Percentiles rank a stretch among this genome's conserved stretches.
phyloP scores from a whole-genome alignment of 2,797 vertebrate species.

The Trachurus trachurus region DNA sequence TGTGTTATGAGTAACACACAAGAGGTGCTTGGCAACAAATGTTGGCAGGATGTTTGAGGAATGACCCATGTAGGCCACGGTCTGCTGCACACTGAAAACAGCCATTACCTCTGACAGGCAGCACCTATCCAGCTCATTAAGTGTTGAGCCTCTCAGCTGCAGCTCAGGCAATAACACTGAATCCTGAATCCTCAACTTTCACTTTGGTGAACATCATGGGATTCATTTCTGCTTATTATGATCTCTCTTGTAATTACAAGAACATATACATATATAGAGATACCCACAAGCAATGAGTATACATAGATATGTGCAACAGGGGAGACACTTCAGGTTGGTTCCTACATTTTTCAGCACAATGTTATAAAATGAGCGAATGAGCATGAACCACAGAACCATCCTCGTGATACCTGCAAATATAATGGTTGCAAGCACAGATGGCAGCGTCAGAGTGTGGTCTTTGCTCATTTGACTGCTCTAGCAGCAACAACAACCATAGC shows the following conservation, averaged over 20 bases:
- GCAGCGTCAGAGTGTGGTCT: background rate
- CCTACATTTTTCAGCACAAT: background rate
- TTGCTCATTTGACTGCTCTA: background rate
- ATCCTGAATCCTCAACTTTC: conserved; percentile 42
- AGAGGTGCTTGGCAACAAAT: conserved; percentile 77
- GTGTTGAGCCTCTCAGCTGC: conserved; percentile 56
- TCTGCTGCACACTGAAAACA: conserved; percentile 79
- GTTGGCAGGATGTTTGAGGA: conserved; percentile 80
- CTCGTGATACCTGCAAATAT: background rate
- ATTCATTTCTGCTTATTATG: background rate
- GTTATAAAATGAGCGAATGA: background rate
- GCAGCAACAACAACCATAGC: background rate
- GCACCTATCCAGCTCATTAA: conserved; percentile 78
- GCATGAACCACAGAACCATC: background rate
- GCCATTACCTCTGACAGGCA: conserved; percentile 80
- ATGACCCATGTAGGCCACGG: conserved; percentile 65
- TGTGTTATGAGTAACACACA: conserved; percentile 73
- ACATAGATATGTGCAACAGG: no score
- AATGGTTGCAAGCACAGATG: background rate
- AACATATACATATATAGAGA: no score
- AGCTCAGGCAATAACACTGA: conserved; percentile 57
- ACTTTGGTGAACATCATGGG: conserved; percentile 6
- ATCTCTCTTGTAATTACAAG: no score
- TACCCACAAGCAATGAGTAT: no score
- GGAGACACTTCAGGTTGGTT: no score